Evolutionary conservation across 1,140 invertebrate species (phyloP).

Genomic region (Bombus terrestris): DNA sequence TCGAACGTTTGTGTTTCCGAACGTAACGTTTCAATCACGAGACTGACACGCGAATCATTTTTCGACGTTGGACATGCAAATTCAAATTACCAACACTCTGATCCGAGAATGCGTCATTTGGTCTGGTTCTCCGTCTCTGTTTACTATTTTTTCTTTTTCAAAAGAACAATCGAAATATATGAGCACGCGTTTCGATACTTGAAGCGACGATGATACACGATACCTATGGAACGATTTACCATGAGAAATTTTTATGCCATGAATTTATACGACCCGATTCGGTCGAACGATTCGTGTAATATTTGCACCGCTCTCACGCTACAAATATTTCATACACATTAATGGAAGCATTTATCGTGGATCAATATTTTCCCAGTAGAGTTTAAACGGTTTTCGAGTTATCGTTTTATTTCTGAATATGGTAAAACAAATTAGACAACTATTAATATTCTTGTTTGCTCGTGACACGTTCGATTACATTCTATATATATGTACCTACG

Average conservation of each 20-base stretch:
- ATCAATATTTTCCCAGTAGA: slow-evolving; percentile 15
- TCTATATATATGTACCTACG: background rate
- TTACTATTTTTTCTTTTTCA: background rate
- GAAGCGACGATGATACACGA: background rate
- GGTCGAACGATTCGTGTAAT: background rate
- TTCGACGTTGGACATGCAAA: background rate
- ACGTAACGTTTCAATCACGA: slow-evolving; percentile 5
- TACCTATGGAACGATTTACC: background rate
- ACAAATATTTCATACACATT: slow-evolving; percentile 4
- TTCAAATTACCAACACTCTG: background rate
- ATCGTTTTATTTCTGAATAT: background rate
- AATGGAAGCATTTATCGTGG: slow-evolving; percentile 24
- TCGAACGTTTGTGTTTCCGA: background rate
- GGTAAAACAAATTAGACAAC: background rate
- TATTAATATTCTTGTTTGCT: background rate
- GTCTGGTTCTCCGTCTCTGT: too few relatives aligned
- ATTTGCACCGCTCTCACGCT: background rate
- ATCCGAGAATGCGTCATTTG: background rate
- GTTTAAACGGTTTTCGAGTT: background rate
- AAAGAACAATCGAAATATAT: background rate
- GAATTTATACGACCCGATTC: background rate
- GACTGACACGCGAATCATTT: background rate
- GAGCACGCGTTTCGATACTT: background rate
- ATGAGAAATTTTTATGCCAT: background rate
- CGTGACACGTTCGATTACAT: background rate